A percentile compares a stretch with the other conserved stretches of the same genome.
phyloP scores from a whole-genome alignment of 1,140 invertebrate species.

The Papilio aristodemus region DNA sequence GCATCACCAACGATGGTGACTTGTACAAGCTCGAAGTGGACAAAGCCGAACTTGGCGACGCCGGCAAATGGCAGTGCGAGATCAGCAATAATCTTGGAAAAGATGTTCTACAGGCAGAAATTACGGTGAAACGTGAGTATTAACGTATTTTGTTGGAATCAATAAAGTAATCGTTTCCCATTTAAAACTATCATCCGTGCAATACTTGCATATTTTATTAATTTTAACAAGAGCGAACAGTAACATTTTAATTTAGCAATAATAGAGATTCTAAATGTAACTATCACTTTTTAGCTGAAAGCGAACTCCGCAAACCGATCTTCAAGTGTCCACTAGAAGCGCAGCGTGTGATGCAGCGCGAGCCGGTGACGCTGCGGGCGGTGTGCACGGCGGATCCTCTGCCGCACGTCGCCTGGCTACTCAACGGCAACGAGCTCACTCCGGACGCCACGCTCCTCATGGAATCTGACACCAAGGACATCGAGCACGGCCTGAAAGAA shows the following conservation, averaged over 20 bases:
- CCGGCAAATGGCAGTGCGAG: constrained; percentile 88
- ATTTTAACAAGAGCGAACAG: no score
- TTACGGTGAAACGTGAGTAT: constrained; percentile 88
- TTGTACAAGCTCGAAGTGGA: constrained; percentile 86
- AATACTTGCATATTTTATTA: no score
- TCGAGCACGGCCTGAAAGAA: constrained; percentile 88
- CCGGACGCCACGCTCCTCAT: constrained; percentile 74
- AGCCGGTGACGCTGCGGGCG: constrained; percentile 86
- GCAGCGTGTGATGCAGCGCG: constrained; percentile 85
- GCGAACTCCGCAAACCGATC: constrained; percentile 88
- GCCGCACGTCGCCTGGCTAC: constrained; percentile 81
- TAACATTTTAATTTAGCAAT: no score
- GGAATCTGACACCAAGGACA: constrained; percentile 82
- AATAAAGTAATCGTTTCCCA: no score
- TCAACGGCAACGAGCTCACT: constrained; percentile 77
- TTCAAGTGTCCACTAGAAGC: constrained; percentile 85
- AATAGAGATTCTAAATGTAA: no score
- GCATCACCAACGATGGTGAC: constrained; percentile 86
- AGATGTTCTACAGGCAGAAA: constrained; percentile 84
- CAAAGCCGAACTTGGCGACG: constrained; percentile 85
- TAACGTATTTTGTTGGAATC: neutral
- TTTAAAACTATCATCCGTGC: neutral
- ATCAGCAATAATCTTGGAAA: constrained; percentile 89
- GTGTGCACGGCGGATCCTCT: constrained; percentile 91
- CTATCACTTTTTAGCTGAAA: constrained; percentile 83